These are phyloP conservation scores for Corythaeola cristata DNA, from an alignment of 2,113 vertebrate species.

Conservation along the genomic window DNA sequence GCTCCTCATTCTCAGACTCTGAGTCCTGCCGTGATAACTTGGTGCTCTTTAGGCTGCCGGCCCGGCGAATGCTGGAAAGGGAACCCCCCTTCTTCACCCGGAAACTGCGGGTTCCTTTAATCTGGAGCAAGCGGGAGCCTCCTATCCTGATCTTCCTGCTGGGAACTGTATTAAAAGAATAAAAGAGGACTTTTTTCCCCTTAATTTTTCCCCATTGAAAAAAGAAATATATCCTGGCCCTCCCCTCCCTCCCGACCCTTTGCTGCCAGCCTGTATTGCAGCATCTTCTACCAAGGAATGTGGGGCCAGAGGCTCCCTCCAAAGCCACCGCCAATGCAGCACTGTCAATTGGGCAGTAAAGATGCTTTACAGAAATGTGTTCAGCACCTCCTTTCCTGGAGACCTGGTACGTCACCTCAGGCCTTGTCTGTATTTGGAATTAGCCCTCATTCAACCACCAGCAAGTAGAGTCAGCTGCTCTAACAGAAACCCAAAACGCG, in stretches of 20 bases:
- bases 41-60: slow-evolving; percentile 98
- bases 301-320: slow-evolving; percentile 47
- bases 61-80: slow-evolving; percentile 94
- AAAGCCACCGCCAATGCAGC: slow-evolving; percentile 52
- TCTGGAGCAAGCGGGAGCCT: slow-evolving; percentile 96
- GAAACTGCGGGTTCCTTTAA: slow-evolving; percentile 98
- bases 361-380: slow-evolving; percentile 7
- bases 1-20: slow-evolving; percentile 97
- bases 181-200: slow-evolving; percentile 82
- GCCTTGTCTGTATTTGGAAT: slow-evolving; percentile 37
- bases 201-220: slow-evolving; percentile 73
- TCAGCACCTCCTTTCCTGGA: slow-evolving; percentile 12
- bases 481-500: neutral
- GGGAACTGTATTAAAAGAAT: slow-evolving; percentile 89
- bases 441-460: neutral
- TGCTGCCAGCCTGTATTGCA: slow-evolving; percentile 23
- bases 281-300: slow-evolving; percentile 13
- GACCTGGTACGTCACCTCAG: neutral
- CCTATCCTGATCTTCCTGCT: slow-evolving; percentile 95
- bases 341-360: slow-evolving; percentile 24
- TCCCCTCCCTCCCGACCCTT: slow-evolving; percentile 45
- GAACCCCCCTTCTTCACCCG: slow-evolving; percentile 98
- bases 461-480: slow-evolving; percentile 23
- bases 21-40: slow-evolving; percentile 98
- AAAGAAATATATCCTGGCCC: slow-evolving; percentile 59